phyloP scores from a whole-genome alignment of 2,888 invertebrate genomes.

The Pachycephus smyrnensis region DNA sequence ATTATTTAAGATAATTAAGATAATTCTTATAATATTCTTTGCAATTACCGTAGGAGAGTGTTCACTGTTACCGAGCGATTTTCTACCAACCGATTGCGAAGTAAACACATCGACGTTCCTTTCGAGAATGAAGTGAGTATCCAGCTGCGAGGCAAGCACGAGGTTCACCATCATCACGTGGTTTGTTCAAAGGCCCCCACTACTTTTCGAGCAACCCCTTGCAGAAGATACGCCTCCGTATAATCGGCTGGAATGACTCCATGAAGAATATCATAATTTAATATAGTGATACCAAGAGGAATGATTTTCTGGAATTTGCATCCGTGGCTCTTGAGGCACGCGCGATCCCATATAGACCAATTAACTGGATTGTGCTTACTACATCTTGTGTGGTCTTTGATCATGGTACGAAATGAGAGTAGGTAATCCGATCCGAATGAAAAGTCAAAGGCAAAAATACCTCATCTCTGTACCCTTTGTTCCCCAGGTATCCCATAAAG shows the following conservation, averaged over 20 bases:
- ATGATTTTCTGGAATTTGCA: not conserved
- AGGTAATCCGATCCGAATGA: not conserved
- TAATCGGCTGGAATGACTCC: not conserved
- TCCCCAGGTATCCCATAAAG: not conserved
- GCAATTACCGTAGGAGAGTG: not conserved
- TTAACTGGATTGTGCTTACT: not conserved
- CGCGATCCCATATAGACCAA: not conserved
- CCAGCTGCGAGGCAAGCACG: not conserved
- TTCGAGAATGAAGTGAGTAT: not conserved
- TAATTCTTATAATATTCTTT: not conserved
- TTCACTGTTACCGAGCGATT: not conserved
- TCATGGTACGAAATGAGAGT: not conserved
- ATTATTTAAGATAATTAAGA: not conserved
- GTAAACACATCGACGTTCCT: not conserved
- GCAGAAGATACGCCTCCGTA: not conserved
- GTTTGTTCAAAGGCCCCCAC: not conserved
- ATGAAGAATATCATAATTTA: not conserved
- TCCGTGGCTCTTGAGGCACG: not conserved
- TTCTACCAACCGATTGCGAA: not conserved
- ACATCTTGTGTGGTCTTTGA: not conserved
- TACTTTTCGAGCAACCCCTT: not conserved
- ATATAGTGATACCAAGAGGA: not conserved
- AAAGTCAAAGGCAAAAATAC: not conserved
- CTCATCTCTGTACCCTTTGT: not conserved
- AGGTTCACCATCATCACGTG: not conserved